Conservation (phyloP, 1,140 invertebrate genomes). For the Drosophila oshimai region DNA sequence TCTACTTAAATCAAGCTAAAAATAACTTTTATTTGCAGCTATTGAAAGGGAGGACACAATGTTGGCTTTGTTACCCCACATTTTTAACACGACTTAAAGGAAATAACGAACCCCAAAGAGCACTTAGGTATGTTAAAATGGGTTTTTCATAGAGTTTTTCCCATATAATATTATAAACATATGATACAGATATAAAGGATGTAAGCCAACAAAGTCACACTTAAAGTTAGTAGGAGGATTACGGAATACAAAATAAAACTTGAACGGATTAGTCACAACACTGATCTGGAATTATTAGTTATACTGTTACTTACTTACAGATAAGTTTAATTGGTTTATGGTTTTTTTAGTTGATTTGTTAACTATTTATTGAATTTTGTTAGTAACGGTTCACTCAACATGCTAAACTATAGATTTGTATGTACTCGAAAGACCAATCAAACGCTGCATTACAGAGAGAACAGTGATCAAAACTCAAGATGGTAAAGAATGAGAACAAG, state of each 20-base stretch:
- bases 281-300: conserved; percentile 49
- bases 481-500: conserved; percentile 7
- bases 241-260: conserved; percentile 34
- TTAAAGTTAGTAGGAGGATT: conserved; percentile 32
- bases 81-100: neutral
- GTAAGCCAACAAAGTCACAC: conserved; percentile 49
- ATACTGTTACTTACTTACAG: conserved; percentile 44
- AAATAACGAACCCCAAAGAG: neutral
- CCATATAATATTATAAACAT: conserved; percentile 2
- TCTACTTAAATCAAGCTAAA: conserved; percentile 40
- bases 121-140: neutral
- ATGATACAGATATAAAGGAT: conserved; percentile 22
- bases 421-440: conserved; percentile 66
- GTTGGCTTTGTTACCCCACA: conserved; percentile 12
- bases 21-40: conserved; percentile 9
- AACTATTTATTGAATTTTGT: conserved; percentile 15
- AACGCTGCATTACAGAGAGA: conserved; percentile 65
- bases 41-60: conserved; percentile 18
- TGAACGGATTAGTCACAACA: conserved; percentile 47
- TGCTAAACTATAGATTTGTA: conserved; percentile 61
- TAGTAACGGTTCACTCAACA: conserved; percentile 63
- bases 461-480: conserved; percentile 24
- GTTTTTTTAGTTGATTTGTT: conserved; percentile 33
- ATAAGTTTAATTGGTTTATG: conserved; percentile 37
- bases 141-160: neutral